phyloP scores from a whole-genome alignment of 2,888 invertebrate species.

The Empis stercorea region DNA sequence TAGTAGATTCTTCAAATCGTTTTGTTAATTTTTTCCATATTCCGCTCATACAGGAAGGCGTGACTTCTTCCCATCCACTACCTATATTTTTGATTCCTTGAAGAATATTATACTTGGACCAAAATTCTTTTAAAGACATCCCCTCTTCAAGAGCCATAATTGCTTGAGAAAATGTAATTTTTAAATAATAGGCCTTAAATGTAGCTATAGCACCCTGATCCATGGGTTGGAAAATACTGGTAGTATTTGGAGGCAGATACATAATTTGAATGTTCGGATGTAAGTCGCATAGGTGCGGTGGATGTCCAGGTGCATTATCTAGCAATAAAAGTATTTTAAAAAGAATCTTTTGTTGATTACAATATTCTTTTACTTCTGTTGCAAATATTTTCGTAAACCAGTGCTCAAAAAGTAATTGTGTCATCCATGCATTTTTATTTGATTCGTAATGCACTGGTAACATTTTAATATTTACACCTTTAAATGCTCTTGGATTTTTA shows the following conservation, averaged over 20 bases:
- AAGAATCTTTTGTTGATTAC: constrained; percentile 9
- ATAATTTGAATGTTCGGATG: constrained; percentile 13
- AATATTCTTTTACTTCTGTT: constrained; percentile 12
- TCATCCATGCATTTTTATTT: constrained; percentile 20
- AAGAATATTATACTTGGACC: neutral
- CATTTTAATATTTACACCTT: constrained; percentile 14
- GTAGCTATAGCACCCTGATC: constrained; percentile 21
- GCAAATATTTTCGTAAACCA: constrained; percentile 9
- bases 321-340: constrained; percentile 9
- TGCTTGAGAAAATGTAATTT: constrained; percentile 11
- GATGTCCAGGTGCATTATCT: constrained; percentile 12
- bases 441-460: constrained; percentile 20
- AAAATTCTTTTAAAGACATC: constrained; percentile 7
- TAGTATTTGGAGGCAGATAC: constrained; percentile 19
- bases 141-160: constrained; percentile 9
- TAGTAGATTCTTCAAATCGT: too few species aligned
- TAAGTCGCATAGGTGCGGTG: neutral
- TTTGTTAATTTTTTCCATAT: too few species aligned
- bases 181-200: constrained; percentile 20
- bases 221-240: constrained; percentile 18
- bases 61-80: too few species aligned
- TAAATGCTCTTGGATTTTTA: constrained; percentile 20
- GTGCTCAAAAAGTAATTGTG: constrained; percentile 10
- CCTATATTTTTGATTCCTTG: too few species aligned
- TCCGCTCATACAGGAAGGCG: too few species aligned